Evolutionary conservation across 2,797 vertebrate genomes (phyloP), one percentile per base, ranked within the genome.

Genomic region (Uromys caudimaculatus): DNA sequence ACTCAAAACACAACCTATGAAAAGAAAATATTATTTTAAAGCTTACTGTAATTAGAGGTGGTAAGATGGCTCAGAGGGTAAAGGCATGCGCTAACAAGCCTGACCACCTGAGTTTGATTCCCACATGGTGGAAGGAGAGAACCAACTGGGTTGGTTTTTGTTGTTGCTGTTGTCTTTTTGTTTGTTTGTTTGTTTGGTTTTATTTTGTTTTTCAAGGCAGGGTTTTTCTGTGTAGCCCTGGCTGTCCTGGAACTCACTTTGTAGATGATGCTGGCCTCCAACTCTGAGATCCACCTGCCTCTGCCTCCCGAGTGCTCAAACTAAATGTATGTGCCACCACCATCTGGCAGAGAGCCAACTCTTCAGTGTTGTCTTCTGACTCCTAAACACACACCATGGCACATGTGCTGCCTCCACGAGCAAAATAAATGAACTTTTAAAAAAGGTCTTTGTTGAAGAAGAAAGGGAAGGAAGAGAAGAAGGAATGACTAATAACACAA

Each of bases 21-120:
- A 75, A 75, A 58, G 52, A 95, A 97, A 96, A 86, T 16, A 82
- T 23, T 76, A 52, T 52, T 91, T 82, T 56, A 94, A 96, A 97
- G 92, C 91, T 9, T 52, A 95, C n/a, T n/a, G 32, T 69, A 86
- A n/a, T 24, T n/a, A 47, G 47, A 38, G 23, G 23, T 27, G 35
- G 67, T 38, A 14, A 32, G 67, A 73, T 56, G 50, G 35, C 78
- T 81, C 52, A 56, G 35, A 12, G 9, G 50, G 32, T 54, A 32
- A 52, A 78, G 47, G 76, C 41, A 29, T 16, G 13, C 17, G 32
- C 35, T 67, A 11, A 35, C 13, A 71, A 38, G 50, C 64, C 84
- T 87, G 47, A 54, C 84, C 32, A 87, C 47, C 35, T 1, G 23
- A 71, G 47, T 38, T 38, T 64, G 47, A 71, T 19, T 38, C 69